Percentiles rank a stretch among this genome's conserved stretches.
These are phyloP conservation scores for Piaya cayana DNA, from an alignment of 2,113 vertebrate genomes.

Conservation along the genomic window DNA sequence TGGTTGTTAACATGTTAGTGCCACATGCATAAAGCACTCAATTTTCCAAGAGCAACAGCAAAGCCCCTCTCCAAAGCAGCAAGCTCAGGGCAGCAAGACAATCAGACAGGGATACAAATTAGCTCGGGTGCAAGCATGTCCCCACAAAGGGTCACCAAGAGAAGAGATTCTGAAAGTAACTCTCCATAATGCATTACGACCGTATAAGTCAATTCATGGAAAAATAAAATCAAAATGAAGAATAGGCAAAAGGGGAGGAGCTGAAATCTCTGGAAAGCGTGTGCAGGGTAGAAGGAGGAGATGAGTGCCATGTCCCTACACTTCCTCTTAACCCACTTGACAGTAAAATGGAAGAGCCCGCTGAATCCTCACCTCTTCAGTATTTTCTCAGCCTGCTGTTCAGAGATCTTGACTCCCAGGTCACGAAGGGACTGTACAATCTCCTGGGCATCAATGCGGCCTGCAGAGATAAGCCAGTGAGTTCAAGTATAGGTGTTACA, in stretches of 20 bases:
- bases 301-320: neutral
- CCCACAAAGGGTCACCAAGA: neutral
- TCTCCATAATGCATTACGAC: neutral
- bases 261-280: neutral
- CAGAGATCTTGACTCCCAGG: conserved; percentile 93
- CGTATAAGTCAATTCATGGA: neutral
- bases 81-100: neutral
- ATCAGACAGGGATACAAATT: neutral
- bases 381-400: conserved; percentile 95
- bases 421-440: conserved; percentile 94
- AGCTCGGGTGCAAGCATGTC: neutral
- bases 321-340: neutral
- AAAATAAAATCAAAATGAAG: neutral
- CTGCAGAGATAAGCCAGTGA: conserved; percentile 65
- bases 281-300: neutral
- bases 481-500: accelerated
- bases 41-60: neutral
- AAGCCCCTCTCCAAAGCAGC: neutral
- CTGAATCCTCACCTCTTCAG: conserved; percentile 84
- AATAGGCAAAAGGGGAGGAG: neutral
- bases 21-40: conserved; percentile 40
- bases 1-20: conserved; percentile 65
- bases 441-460: conserved; percentile 91
- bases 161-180: neutral
- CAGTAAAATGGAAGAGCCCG: neutral